Conservation (phyloP, 2,797 vertebrate genomes). For the Notoglanidium macrostoma region DNA sequence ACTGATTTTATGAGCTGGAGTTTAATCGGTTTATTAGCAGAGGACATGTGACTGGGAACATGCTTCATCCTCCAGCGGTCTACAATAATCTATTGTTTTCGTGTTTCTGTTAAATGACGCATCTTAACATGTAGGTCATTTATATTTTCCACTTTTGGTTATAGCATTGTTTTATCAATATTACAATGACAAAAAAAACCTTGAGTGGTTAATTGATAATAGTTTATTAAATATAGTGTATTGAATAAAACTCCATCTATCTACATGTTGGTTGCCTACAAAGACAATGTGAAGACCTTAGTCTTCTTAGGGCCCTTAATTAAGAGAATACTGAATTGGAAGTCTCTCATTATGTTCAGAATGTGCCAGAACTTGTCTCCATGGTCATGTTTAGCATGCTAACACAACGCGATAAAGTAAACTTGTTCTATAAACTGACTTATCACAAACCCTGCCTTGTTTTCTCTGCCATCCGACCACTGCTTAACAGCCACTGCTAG, state of each 20-base stretch:
- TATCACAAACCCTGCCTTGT: not conserved
- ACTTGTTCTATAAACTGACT: not conserved
- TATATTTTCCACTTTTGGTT: not conserved
- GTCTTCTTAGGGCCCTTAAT: not conserved
- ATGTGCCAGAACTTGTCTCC: not conserved
- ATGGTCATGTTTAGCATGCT: not conserved
- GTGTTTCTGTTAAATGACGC: not conserved
- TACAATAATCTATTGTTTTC: not conserved
- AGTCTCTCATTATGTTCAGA: not conserved
- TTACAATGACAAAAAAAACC: not conserved
- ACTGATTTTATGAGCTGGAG: constrained; percentile 48
- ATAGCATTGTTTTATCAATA: not conserved
- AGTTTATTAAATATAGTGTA: not conserved
- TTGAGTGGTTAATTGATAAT: not conserved
- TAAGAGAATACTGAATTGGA: not conserved
- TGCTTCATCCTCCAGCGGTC: not conserved
- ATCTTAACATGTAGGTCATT: not conserved
- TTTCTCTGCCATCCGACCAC: not conserved
- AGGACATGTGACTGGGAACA: constrained; percentile 7
- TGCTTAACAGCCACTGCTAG: not conserved
- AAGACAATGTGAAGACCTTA: not conserved
- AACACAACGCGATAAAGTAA: not conserved
- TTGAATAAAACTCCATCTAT: not conserved
- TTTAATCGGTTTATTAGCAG: constrained; percentile 51
- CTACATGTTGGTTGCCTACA: no score